phyloP scores from a whole-genome alignment of 1,140 invertebrate species.

The Sycophaga agraensis region DNA sequence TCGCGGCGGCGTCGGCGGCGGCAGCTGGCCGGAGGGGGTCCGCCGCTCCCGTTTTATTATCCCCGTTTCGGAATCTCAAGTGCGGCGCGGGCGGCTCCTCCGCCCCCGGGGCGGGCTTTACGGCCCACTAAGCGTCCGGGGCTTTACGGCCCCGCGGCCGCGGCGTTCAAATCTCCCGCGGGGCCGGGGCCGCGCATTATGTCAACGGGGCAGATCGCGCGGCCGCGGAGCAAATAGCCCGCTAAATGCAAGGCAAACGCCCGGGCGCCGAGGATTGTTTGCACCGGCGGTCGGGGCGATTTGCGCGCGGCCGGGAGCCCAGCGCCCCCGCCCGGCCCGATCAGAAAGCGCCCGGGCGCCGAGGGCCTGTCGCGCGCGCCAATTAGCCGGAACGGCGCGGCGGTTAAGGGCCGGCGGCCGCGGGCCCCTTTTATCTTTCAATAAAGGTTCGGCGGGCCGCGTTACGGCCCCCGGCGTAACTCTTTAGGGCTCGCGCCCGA shows the following conservation, averaged over 20 bases:
- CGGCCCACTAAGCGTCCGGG: slow-evolving; percentile 14
- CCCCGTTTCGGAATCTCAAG: slow-evolving; percentile 19
- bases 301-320: neutral
- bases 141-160: slow-evolving; percentile 13
- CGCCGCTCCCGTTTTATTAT: slow-evolving; percentile 17
- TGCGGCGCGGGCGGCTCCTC: neutral
- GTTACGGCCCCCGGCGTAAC: too few relatives aligned
- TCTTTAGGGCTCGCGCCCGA: too few relatives aligned
- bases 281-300: slow-evolving; percentile 6
- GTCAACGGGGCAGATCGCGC: slow-evolving; percentile 15
- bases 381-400: too few relatives aligned
- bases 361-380: too few relatives aligned
- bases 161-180: slow-evolving; percentile 29
- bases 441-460: too few relatives aligned
- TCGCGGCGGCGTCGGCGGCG: neutral
- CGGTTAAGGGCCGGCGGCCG: too few relatives aligned
- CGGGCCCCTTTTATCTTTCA: too few relatives aligned
- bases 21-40: neutral
- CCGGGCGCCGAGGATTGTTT: slow-evolving; percentile 37
- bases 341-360: too few relatives aligned
- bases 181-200: neutral
- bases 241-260: slow-evolving; percentile 40
- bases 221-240: slow-evolving; percentile 13
- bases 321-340: too few relatives aligned
- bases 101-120: neutral